Evolutionary conservation across 2,113 vertebrate genomes (phyloP), one percentile per base, ranked within the genome.

Genomic region (Dromaius novaehollandiae): DNA sequence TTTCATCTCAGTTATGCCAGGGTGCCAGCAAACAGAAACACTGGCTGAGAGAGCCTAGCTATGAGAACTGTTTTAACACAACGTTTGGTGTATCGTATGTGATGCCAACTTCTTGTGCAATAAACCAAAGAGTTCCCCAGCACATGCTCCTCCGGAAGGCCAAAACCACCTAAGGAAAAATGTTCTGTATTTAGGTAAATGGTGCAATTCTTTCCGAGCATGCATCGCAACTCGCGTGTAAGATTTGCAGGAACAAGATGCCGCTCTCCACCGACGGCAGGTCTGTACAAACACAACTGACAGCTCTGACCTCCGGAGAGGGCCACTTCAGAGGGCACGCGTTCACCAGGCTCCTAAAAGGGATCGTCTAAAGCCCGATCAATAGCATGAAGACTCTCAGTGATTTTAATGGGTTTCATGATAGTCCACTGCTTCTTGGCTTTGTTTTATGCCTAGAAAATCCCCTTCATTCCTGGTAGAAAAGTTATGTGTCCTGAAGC

Each of bases 161-260:
- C 48, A 92, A 91, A 96, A 93, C n/a, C 94, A 95, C 91, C 91
- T 66, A 89, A 91, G 86, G 11, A 76, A 48, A 87, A 75, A 14
- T 4, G 48, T 53, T 66, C 78, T 93, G 89, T 84, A 64, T 48
- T 0, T 66, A 50, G 1, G 3, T 73, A 63, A 48, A 36, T 1
- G 0, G 86, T n/a, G 5, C 28, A 69, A 76, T 66, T 80, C 94
- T 86, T 89, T 80, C 82, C 68, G 63, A 83, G 60, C 55, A 16
- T 20, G 9, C 78, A 40, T 80, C 82, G 69, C 26, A 78, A 65
- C 46, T n/a, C 58, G 7, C 0, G 0, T 11, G 42, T 17, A 26
- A 51, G 81, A 25, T 34, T 48, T 0, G 0, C 0, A 74, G 3
- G 53, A 44, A 21, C 42, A 76, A 68, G 83, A n/a, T 13, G 60